Evolutionary conservation across 2,797 vertebrate genomes (phyloP).

Genomic region (Aselliscus stoliczkanus): DNA sequence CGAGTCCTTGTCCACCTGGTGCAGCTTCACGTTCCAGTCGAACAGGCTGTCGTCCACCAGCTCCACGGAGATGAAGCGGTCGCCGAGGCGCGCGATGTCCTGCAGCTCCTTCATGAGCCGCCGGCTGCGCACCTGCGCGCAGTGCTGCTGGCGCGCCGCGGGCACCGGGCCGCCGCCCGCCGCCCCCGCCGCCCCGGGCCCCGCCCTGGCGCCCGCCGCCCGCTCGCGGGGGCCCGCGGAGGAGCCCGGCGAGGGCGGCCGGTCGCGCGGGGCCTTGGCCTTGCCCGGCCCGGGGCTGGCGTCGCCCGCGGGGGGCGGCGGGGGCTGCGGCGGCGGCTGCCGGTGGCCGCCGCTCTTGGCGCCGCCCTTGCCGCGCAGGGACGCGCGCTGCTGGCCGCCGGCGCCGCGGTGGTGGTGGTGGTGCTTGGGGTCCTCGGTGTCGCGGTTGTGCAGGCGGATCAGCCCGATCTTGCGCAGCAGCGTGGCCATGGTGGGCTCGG

Average conservation of each 20-base stretch:
- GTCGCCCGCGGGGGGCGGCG: conserved; percentile 66
- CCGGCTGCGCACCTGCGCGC: conserved; percentile 97
- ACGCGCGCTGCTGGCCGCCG: conserved; percentile 87
- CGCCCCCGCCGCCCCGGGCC: conserved; percentile 55
- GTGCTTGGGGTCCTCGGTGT: conserved; percentile 98
- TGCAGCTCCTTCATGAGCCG: conserved; percentile 99
- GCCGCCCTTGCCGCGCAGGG: conserved; percentile 90
- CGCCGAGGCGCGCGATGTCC: conserved; percentile 96
- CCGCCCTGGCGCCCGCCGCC: conserved; percentile 64
- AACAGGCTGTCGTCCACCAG: conserved; percentile 99
- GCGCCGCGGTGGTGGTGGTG: conserved; percentile 81
- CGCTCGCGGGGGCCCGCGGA: conserved; percentile 30
- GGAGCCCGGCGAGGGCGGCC: conserved; percentile 51
- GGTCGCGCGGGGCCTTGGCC: conserved; percentile 87
- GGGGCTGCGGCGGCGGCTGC: conserved; percentile 80
- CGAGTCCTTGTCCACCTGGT: conserved; percentile 99
- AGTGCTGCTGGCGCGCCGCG: conserved; percentile 94
- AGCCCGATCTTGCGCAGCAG: conserved; percentile 98
- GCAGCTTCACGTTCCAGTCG: conserved; percentile 99
- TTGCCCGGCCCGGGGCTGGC: conserved; percentile 76
- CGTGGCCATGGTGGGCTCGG: conserved; percentile 90
- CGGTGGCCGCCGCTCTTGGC: conserved; percentile 91
- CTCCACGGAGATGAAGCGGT: conserved; percentile 99
- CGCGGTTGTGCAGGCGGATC: conserved; percentile 97
- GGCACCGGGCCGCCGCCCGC: conserved; percentile 86